phyloP scores from a whole-genome alignment of 2,888 invertebrate species.

The Eilema depressum region DNA sequence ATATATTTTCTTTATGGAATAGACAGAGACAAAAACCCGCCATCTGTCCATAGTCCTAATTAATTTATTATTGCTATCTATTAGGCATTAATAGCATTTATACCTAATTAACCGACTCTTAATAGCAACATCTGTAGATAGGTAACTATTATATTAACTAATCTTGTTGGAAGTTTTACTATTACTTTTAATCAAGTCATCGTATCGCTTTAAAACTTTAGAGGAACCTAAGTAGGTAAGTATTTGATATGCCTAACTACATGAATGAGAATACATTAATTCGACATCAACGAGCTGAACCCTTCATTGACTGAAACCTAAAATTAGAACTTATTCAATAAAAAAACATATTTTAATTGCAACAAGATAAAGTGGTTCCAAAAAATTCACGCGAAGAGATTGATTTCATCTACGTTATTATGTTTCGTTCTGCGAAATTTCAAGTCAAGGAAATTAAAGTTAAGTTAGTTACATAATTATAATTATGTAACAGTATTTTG shows the following conservation, averaged over 20 bases:
- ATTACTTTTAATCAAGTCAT: neutral
- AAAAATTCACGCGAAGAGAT: too few species aligned
- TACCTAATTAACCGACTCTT: neutral
- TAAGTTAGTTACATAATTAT: constrained; percentile 5
- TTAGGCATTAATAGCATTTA: too few species aligned
- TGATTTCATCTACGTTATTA: neutral
- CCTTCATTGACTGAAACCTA: too few species aligned
- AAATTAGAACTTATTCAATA: too few species aligned
- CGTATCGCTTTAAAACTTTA: neutral
- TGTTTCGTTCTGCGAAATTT: neutral
- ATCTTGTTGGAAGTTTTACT: neutral
- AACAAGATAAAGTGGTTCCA: too few species aligned
- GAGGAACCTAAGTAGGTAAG: neutral
- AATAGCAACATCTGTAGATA: neutral
- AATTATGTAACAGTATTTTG: constrained; percentile 21
- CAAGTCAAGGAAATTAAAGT: neutral
- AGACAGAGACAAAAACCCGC: too few species aligned
- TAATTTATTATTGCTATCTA: too few species aligned
- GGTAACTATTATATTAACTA: neutral
- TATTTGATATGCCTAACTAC: neutral
- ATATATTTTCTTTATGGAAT: too few species aligned
- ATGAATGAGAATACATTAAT: neutral
- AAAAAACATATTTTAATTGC: too few species aligned
- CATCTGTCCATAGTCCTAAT: too few species aligned
- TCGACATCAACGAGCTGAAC: neutral